These are phyloP conservation scores for Cottus gobio DNA, from an alignment of 2,113 vertebrate genomes.

Conservation along the genomic window DNA sequence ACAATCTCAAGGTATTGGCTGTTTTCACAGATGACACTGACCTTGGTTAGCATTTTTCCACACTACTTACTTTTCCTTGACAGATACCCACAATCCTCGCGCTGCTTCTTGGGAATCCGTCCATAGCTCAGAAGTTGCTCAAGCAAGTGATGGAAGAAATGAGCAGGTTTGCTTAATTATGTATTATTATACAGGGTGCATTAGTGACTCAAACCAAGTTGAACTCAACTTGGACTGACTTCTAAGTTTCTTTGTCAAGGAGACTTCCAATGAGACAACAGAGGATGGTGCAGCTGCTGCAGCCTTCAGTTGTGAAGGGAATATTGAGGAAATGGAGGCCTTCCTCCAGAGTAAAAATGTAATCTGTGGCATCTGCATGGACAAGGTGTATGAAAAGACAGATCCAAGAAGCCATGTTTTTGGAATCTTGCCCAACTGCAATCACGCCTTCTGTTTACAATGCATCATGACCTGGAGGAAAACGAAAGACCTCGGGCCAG, in stretches of 20 bases:
- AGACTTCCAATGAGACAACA: background rate
- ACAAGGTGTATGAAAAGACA: constrained; percentile 89
- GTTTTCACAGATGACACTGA: background rate
- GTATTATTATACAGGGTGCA: background rate
- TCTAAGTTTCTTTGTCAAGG: constrained; percentile 29
- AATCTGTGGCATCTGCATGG: constrained; percentile 93
- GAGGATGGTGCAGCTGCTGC: constrained; percentile 52
- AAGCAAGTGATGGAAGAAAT: constrained; percentile 10
- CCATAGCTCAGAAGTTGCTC: constrained; percentile 29
- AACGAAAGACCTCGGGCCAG: constrained; percentile 81
- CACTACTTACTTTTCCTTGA: background rate
- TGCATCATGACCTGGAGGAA: constrained; percentile 90
- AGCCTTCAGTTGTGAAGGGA: constrained; percentile 20
- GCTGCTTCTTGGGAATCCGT: background rate
- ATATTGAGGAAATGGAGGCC: constrained; percentile 36
- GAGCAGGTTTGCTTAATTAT: constrained; percentile 37
- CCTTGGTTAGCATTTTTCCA: background rate
- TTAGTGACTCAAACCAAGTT: background rate
- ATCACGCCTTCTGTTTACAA: constrained; percentile 87
- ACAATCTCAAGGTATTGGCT: constrained; percentile 57
- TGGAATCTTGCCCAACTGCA: constrained; percentile 90
- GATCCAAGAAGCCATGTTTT: constrained; percentile 79
- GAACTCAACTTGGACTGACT: background rate
- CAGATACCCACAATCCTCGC: constrained; percentile 12
- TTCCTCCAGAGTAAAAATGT: constrained; percentile 81